Percentiles rank a stretch among this genome's conserved stretches.
These are phyloP conservation scores for Ceratothoa steindachneri DNA, from an alignment of 2,888 invertebrate genomes.

Conservation along the genomic window DNA sequence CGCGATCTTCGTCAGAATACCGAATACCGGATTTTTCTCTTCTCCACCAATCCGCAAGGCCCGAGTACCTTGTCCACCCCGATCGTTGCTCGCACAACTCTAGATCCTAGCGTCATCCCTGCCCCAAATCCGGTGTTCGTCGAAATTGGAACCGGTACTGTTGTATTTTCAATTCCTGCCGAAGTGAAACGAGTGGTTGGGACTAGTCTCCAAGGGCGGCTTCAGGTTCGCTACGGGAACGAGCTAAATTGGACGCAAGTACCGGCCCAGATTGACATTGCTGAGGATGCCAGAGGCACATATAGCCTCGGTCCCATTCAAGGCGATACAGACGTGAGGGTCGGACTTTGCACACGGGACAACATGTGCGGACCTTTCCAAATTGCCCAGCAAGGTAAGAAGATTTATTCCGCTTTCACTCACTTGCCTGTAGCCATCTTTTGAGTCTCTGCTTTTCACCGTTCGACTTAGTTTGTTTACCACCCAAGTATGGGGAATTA, in stretches of 20 bases:
- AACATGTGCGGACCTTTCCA: slow-evolving; percentile 58
- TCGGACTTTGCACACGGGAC: slow-evolving; percentile 74
- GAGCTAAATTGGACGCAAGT: slow-evolving; percentile 13
- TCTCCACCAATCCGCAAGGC: not conserved
- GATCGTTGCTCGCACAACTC: not conserved
- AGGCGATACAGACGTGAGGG: slow-evolving; percentile 59
- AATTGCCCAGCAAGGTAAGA: slow-evolving; percentile 34
- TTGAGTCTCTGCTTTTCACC: not conserved
- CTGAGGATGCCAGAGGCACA: not conserved
- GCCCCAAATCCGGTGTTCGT: not conserved
- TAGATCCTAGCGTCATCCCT: not conserved
- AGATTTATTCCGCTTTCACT: too few species aligned
- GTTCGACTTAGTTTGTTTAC: not conserved
- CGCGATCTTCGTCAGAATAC: not conserved
- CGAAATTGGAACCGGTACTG: not conserved
- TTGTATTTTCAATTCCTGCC: not conserved
- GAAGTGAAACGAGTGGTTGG: not conserved
- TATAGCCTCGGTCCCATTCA: slow-evolving; percentile 16
- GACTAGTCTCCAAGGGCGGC: not conserved
- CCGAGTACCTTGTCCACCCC: not conserved
- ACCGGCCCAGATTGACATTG: slow-evolving; percentile 14
- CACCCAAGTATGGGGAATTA: too few species aligned
- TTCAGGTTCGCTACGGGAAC: not conserved
- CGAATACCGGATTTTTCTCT: not conserved
- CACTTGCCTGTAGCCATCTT: too few species aligned